Conservation (phyloP, 2,797 vertebrate genomes). For the Silurus lanzhouensis region DNA sequence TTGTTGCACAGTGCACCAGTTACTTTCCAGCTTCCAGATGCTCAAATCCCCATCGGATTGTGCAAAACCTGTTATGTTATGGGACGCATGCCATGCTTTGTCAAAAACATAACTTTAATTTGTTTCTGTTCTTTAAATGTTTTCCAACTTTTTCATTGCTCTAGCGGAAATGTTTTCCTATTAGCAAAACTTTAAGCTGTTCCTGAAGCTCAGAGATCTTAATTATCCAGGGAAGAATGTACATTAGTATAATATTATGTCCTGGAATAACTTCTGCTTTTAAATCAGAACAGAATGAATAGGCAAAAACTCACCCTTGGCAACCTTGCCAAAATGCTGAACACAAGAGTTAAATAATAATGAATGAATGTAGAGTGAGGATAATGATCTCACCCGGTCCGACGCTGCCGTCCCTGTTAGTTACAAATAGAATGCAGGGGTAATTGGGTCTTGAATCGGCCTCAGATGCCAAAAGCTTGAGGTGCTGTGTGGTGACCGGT, state of each 20-base stretch:
- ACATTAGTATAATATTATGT: background rate
- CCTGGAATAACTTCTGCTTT: background rate
- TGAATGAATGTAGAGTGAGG: background rate
- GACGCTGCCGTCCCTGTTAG: conserved; percentile 73
- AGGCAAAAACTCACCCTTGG: background rate
- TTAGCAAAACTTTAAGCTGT: background rate
- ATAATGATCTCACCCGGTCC: conserved; percentile 72
- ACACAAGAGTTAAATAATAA: background rate
- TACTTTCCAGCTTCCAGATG: conserved; percentile 6
- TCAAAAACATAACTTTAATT: background rate
- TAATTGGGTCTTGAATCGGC: conserved; percentile 29
- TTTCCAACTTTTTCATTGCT: background rate
- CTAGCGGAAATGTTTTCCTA: background rate
- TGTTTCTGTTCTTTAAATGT: background rate
- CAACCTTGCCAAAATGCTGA: background rate
- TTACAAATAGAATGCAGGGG: conserved; percentile 74
- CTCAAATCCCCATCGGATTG: conserved; percentile 5
- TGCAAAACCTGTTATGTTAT: background rate
- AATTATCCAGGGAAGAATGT: background rate
- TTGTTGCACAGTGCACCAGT: background rate
- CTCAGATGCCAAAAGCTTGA: conserved; percentile 75
- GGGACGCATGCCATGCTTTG: conserved; percentile 15
- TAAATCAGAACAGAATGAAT: background rate
- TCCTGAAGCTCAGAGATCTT: background rate
- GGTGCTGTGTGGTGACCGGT: conserved; percentile 77